Percentiles rank a stretch among this genome's conserved stretches.
Evolutionary conservation across 2,888 invertebrate species (phyloP).

Genomic region (Dryococelus australis): DNA sequence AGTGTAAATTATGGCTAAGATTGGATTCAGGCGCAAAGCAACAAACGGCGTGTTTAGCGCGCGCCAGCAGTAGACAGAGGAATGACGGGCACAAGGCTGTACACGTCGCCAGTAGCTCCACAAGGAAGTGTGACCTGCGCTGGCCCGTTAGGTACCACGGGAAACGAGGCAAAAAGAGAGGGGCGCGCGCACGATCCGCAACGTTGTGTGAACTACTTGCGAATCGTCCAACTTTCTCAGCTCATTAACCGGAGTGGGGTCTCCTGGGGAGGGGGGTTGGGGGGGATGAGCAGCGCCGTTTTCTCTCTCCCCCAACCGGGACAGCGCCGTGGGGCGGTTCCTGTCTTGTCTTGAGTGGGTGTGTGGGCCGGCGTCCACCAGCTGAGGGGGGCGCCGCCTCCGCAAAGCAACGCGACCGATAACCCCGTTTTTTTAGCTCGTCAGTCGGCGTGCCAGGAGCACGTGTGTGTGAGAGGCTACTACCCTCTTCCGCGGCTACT

Average conservation of each 20-base stretch:
- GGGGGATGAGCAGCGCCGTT: not conserved
- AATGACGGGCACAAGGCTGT: not conserved
- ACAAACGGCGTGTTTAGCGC: no score
- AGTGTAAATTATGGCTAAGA: no score
- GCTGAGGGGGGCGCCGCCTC: no score
- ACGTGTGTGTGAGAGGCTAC: no score
- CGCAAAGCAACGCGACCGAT: not conserved
- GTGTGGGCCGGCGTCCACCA: no score
- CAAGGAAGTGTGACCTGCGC: not conserved
- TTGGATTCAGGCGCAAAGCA: no score
- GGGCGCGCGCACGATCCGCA: not conserved
- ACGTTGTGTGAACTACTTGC: constrained; percentile 1
- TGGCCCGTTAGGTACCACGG: not conserved
- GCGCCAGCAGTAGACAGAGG: no score
- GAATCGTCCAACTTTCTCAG: constrained; percentile 16
- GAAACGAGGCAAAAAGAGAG: not conserved
- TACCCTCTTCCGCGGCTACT: not conserved
- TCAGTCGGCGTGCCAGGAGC: not conserved
- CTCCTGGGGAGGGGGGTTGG: not conserved
- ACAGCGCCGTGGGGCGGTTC: no score
- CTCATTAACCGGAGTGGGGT: constrained; percentile 6
- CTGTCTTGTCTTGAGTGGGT: no score
- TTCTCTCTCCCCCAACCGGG: not conserved
- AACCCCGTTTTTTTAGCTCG: not conserved
- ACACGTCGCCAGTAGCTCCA: not conserved